phyloP scores from a whole-genome alignment of 1,140 invertebrate species.

The Drosophila grimshawi region DNA sequence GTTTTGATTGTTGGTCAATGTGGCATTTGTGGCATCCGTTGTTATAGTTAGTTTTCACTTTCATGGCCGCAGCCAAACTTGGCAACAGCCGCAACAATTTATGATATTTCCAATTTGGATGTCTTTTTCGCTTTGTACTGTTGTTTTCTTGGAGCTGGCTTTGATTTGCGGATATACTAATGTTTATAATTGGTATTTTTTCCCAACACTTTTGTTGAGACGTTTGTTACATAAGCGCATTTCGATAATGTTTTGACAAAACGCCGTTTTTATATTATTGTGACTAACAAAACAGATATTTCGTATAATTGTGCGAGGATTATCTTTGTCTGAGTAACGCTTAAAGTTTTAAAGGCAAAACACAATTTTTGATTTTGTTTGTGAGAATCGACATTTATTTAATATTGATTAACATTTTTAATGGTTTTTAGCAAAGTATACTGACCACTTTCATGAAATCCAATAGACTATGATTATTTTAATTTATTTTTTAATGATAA shows the following conservation, averaged over 20 bases:
- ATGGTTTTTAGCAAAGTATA: no score
- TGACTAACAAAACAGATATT: background rate
- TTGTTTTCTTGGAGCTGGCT: conserved; percentile 20
- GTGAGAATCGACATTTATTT: no score
- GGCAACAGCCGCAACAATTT: conserved; percentile 64
- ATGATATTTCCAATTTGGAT: conserved; percentile 61
- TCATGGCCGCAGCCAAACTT: conserved; percentile 54
- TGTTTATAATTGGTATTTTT: conserved; percentile 62
- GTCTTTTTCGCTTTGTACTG: conserved; percentile 37
- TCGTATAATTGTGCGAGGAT: background rate
- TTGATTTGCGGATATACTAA: conserved; percentile 68
- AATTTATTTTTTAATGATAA: no score
- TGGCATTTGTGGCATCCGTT: conserved; percentile 59
- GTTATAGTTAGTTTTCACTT: conserved; percentile 67
- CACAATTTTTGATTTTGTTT: no score
- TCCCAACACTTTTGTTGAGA: conserved; percentile 14
- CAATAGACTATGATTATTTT: no score
- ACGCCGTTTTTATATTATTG: conserved; percentile 44
- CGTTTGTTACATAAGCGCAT: conserved; percentile 55
- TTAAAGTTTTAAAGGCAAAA: no score
- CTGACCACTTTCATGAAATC: no score
- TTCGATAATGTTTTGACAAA: conserved; percentile 28
- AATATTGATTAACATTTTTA: no score
- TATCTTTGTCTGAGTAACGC: no score
- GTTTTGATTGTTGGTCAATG: conserved; percentile 49